phyloP scores from a whole-genome alignment of 2,888 invertebrate species.

The Watsonalla cultraria region DNA sequence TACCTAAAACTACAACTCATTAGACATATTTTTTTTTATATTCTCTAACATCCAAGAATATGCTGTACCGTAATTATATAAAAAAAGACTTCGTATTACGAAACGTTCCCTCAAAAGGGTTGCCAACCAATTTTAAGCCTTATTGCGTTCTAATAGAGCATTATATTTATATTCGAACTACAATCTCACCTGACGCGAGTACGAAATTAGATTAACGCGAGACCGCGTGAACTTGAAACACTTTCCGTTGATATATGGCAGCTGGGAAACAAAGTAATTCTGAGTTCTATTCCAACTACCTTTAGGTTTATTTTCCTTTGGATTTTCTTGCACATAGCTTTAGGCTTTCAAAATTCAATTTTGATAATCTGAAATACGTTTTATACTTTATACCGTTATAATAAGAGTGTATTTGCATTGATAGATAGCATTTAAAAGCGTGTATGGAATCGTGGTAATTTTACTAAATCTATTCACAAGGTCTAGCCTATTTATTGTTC shows the following conservation, averaged over 20 bases:
- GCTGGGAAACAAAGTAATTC: not conserved
- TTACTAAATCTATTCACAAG: no score
- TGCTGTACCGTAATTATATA: not conserved
- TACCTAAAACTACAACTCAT: no score
- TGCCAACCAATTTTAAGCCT: not conserved
- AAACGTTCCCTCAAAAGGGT: not conserved
- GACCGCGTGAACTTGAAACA: constrained; percentile 12
- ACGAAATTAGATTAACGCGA: constrained; percentile 9
- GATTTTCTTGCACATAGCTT: no score
- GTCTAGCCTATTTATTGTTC: no score
- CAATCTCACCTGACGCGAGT: constrained; percentile 10
- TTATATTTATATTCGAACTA: not conserved
- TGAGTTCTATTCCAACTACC: not conserved
- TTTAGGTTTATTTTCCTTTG: not conserved
- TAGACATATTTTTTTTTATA: no score
- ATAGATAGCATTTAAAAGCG: no score
- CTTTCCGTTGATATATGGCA: not conserved
- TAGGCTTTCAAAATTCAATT: not conserved
- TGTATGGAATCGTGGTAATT: no score
- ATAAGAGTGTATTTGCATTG: no score
- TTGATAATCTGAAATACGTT: no score
- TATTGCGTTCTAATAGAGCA: not conserved
- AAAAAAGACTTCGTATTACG: not conserved
- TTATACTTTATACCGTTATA: no score
- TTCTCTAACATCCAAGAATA: not conserved